A percentile compares a stretch with the other conserved stretches of the same genome.
phyloP scores from a whole-genome alignment of 2,113 vertebrate species.

The Rhabdornis inornatus region DNA sequence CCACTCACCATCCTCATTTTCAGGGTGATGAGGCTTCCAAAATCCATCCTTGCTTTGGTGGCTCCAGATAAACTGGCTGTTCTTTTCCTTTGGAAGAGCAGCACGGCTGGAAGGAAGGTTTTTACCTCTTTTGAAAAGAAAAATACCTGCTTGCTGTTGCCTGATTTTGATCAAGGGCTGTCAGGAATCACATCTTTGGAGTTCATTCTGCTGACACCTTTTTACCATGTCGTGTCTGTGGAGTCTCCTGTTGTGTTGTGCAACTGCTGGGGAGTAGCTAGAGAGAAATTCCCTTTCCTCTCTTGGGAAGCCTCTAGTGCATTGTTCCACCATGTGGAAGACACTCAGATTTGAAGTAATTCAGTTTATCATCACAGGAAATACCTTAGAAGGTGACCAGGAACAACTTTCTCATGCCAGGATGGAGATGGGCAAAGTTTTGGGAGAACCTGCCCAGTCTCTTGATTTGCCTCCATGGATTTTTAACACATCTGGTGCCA shows the following conservation, averaged over 20 bases:
- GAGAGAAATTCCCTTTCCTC: background rate
- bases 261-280: background rate
- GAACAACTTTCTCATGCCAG: background rate
- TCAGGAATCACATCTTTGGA: background rate
- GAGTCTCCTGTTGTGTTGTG: background rate
- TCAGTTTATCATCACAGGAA: background rate
- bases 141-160: background rate
- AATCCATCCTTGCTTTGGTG: background rate
- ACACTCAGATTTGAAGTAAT: background rate
- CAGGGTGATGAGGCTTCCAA: background rate
- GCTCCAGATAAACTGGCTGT: background rate
- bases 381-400: background rate
- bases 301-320: background rate
- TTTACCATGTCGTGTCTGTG: rapidly evolving
- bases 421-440: background rate
- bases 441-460: background rate
- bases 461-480: background rate
- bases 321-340: background rate
- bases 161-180: background rate
- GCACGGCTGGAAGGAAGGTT: background rate
- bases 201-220: background rate
- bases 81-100: background rate
- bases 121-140: background rate
- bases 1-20: background rate
- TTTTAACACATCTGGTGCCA: background rate